Evolutionary conservation across 2,113 vertebrate species (phyloP), one percentile per base, ranked within the genome.

Genomic region (Maccullochella peelii): DNA sequence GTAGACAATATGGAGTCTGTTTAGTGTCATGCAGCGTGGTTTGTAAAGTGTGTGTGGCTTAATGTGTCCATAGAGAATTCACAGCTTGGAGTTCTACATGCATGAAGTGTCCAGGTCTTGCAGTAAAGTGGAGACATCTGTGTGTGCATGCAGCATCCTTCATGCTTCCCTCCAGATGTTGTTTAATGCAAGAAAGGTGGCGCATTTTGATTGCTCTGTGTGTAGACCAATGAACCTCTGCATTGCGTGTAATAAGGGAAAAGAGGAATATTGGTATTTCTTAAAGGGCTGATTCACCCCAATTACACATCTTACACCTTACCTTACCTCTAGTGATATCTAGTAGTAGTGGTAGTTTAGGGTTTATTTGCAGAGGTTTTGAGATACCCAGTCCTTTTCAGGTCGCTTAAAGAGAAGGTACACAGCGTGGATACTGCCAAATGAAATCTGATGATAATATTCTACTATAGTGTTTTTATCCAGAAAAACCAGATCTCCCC

Each of bases 121-220:
- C 25, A 21, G 27, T 6, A 49, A 49, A 63, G n/a, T n/a, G 6
- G 10, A 47, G 25, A 71, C 69, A 78, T 75, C 30, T 71, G 84
- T 30, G 65, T 47, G 36, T 38, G 0, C 38, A 52, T n/a, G 18
- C 38, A 18, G 70, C n/a, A 1, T 49, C 33, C 38, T 11, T 18
- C 30, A 54, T 49, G 38, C 10, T 38, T 83, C 27, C 63, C 54
- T 78, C 68, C 55, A 79, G 78, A 47, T 87, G 80, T 79, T 63
- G 38, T 73, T 49, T 47, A 40, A 73, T 68, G 30, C 49, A 71
- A 38, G 54, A 6, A 74, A 74, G n/a, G 54, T 72, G 27, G 12
- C 10, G 54, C 55, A 42, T 66, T 73, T 63, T 14, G 70, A 82
- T 86, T 27, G 66, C n/a, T 14, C 12, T 20, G 4, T 8, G 21